Conservation (phyloP, 2,888 invertebrate genomes). For the Parascotia fuliginaria region DNA sequence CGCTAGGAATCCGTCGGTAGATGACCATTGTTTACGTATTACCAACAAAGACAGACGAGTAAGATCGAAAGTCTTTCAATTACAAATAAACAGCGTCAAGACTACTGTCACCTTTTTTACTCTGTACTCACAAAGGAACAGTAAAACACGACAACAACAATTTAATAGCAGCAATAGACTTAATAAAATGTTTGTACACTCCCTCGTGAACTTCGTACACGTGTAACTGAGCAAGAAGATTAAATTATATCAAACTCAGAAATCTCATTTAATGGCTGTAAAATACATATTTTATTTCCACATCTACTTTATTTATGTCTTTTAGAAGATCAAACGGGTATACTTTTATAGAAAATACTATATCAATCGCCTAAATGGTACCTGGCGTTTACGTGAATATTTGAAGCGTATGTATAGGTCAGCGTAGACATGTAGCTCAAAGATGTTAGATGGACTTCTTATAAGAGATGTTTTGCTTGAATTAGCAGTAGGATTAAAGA, state of each 20-base stretch:
- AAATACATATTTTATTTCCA: constrained; percentile 8
- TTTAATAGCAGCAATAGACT: background rate
- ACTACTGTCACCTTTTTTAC: background rate
- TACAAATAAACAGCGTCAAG: no score
- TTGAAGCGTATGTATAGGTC: no score
- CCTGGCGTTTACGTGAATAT: constrained; percentile 1
- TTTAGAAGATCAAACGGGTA: constrained; percentile 10
- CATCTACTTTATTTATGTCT: constrained; percentile 6
- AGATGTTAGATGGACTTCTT: no score
- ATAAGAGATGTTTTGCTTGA: no score
- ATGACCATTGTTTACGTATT: no score
- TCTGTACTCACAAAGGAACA: no score
- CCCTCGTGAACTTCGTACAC: background rate
- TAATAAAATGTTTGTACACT: background rate
- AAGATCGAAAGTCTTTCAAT: no score
- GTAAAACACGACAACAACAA: background rate
- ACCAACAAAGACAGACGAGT: no score
- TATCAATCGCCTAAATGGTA: constrained; percentile 7
- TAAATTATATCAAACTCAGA: background rate
- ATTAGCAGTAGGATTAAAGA: no score
- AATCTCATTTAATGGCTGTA: constrained; percentile 11
- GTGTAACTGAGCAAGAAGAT: background rate
- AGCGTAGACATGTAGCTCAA: no score
- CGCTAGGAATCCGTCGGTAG: no score
- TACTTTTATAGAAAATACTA: background rate